Evolutionary conservation across 2,113 vertebrate species (phyloP), one percentile per base, ranked within the genome.

Genomic region (Entelurus aequoreus): DNA sequence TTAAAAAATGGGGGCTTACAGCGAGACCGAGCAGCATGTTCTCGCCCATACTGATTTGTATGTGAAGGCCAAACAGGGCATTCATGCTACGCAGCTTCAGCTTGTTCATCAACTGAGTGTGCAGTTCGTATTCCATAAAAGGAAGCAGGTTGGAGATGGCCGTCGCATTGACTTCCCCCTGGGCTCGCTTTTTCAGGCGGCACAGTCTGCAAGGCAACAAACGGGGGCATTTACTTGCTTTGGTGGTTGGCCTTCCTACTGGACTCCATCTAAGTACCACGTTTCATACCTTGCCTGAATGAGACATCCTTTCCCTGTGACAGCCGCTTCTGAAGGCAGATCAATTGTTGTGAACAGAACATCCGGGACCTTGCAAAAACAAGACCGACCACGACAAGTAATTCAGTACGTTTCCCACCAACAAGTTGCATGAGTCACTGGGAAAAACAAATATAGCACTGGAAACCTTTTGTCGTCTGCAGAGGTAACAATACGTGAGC

Each of bases 91-190:
- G 94, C 62, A 99, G 88, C 68, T 99, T 99, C 47, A 99, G 89
- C 46, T 99, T 99, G 87, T 98, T 99, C 95, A 99, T 95, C 68
- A 99, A 89, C 60, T 99, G 97, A 0, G 95, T 99, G 86, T 99
- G 97, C 8, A 99, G 90, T 84, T 99, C 97, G 11, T 99, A 99
- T 68, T 99, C 97, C 93, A 99, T 96, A 78, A 99, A 99, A 3
- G 97, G 97, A 71, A 98, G 66, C 60, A 98, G 89, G 84, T 95
- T 98, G 72, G 96, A 98, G 81, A 99, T 96, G 21, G 91, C 87
- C 0, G 94, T 98, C 0, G 97, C 97, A 1, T 99, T 99, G 38
- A 93, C 95, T 85, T 99, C 97, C 5, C 96, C 96, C 79, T 98
- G 97, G 42, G 94, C 93, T 78, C 98, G 98, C 88, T 98, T 99